A percentile compares a stretch with the other conserved stretches of the same genome.
Evolutionary conservation across 2,888 invertebrate genomes (phyloP).

Genomic region (Stenotaenia linearis): DNA sequence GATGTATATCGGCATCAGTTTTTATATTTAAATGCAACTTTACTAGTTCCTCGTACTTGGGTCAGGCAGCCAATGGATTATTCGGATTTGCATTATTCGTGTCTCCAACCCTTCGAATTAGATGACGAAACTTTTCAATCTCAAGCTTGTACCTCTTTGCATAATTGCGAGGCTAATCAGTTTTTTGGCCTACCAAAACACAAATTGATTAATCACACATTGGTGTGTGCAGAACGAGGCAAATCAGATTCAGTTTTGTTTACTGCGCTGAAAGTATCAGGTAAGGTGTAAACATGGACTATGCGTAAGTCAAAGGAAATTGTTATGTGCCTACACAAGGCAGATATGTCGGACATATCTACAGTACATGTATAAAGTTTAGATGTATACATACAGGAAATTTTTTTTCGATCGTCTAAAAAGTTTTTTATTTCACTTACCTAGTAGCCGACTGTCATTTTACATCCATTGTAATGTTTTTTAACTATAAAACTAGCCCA

Average conservation of each 20-base stretch:
- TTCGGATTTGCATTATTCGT: neutral
- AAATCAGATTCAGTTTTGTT: neutral
- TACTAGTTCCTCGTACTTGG: neutral
- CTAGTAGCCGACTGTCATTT: too few species aligned
- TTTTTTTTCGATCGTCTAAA: too few species aligned
- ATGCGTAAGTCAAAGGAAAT: too few species aligned
- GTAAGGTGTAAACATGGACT: neutral
- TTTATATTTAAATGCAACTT: slow-evolving; percentile 21
- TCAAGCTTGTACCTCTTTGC: neutral
- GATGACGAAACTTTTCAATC: neutral
- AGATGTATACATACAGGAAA: too few species aligned
- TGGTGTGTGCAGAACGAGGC: neutral
- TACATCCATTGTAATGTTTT: too few species aligned
- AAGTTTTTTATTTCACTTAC: too few species aligned
- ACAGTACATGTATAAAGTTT: too few species aligned
- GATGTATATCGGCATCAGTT: neutral
- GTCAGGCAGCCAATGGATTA: neutral
- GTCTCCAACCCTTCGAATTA: neutral
- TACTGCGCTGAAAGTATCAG: neutral
- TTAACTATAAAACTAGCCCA: too few species aligned
- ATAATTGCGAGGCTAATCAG: neutral
- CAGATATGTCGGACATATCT: too few species aligned
- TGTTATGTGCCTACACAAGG: too few species aligned
- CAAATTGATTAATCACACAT: neutral
- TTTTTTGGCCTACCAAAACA: neutral